Base-by-base conservation (phyloP, 2,797 vertebrate genomes). In the Calcarius lapponicus region DNA sequence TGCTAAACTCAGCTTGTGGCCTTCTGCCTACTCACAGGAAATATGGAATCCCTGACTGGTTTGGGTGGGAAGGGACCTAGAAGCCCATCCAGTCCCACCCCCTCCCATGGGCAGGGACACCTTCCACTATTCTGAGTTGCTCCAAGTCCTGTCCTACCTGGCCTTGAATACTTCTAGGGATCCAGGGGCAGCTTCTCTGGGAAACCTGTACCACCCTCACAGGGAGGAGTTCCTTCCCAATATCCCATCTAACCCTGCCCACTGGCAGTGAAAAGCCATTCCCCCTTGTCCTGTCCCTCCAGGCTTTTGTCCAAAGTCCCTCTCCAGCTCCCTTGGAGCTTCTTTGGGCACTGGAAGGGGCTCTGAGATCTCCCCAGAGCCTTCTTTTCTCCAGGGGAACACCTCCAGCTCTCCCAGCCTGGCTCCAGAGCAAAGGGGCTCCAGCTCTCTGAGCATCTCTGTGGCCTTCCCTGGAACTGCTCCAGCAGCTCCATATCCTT, bases 401-500 rank as follows among this genome's bases (percentile, higher is more conserved):
- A 22, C 0, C 8, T 6, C 34, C 17, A 62, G 48, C 20, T 64
- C 57, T 70, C 32, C 43, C n/a, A 70, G 64, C 20, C 32, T 76
- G 32, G 16, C 19, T 62, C 19, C 36, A 57, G 32, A 31, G 43
- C 20, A 64, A 25, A 82, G 32, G 22, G 14, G 7, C 28, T 57
- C 19, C 29, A n/a, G 36, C 5, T 38, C 28, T 57, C 2, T 1
- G 36, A 64, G 17, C n/a, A 57, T 8, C n/a, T 51, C 57, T 0
- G 0, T 57, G 50, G 36, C n/a, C 57, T 51, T 17, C 50, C 5
- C 17, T 34, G 36, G 36, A 64, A 14, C 18, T 5, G 0, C 24
- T 64, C 38, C 65, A 51, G 72, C n/a, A 81, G 54, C 31, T 81
- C 34, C 9, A 54, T 1, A 0, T 48, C 45, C 18, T 54, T 42